Conservation (phyloP, 2,888 invertebrate species). For the Noctua pronuba region DNA sequence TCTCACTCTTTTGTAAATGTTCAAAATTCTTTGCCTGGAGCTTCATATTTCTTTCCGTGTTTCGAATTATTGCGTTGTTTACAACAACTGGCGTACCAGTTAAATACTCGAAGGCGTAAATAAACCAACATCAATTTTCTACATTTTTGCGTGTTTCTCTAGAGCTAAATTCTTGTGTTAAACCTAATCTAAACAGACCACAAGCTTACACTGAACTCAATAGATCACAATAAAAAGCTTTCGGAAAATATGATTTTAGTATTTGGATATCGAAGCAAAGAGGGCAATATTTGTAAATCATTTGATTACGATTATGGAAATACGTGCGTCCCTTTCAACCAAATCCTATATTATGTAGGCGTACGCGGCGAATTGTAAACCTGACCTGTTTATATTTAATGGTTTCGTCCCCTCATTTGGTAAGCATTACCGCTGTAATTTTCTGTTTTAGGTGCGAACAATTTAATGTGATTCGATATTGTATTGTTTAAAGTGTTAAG, state of each 20-base stretch:
- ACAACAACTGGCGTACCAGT: constrained; percentile 26
- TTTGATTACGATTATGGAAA: constrained; percentile 58
- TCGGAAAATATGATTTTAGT: constrained; percentile 29
- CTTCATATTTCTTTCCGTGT: constrained; percentile 51
- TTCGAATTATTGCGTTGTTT: constrained; percentile 51
- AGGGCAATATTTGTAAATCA: constrained; percentile 60
- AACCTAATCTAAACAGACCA: constrained; percentile 2
- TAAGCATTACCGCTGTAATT: constrained; percentile 62
- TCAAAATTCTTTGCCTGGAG: constrained; percentile 41
- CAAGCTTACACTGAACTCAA: constrained; percentile 19
- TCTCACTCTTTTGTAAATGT: constrained; percentile 51
- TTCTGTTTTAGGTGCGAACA: constrained; percentile 56
- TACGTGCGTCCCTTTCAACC: constrained; percentile 58
- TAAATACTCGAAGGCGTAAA: constrained; percentile 6
- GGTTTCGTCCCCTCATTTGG: constrained; percentile 61
- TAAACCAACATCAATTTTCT: not conserved
- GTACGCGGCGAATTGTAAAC: constrained; percentile 50
- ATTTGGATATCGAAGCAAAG: constrained; percentile 25
- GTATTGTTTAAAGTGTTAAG: constrained; percentile 49
- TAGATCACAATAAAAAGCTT: constrained; percentile 36
- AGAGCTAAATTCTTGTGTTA: not conserved
- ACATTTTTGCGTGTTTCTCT: not conserved
- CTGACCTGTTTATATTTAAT: constrained; percentile 67
- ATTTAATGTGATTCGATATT: constrained; percentile 57
- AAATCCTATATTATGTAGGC: constrained; percentile 57